Evolutionary conservation across 2,113 vertebrate genomes (phyloP).

Genomic region (Albula glossodonta): DNA sequence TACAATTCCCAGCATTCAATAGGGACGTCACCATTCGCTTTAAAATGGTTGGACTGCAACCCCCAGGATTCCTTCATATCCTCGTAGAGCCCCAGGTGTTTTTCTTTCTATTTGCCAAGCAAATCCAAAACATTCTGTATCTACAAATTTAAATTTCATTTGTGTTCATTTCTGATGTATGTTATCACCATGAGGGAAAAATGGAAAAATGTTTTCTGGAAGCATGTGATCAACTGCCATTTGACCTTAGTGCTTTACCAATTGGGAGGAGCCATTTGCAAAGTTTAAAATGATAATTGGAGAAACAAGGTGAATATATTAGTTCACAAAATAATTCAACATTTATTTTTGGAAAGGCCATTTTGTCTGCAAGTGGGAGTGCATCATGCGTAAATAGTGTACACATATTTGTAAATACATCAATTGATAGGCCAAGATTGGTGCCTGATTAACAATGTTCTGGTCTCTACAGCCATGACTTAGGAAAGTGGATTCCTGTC

Average conservation of each 20-base stretch:
- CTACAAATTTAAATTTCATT: neutral
- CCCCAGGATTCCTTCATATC: constrained; percentile 7
- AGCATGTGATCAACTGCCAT: constrained; percentile 11
- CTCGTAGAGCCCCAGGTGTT: neutral
- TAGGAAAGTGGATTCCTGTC: neutral
- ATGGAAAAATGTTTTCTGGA: neutral
- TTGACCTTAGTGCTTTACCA: neutral
- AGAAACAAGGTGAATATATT: neutral
- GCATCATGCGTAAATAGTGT: neutral
- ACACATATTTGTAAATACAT: neutral
- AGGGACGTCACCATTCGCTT: constrained; percentile 10
- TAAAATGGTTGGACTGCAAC: neutral
- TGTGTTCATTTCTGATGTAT: neutral
- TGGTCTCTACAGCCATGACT: neutral
- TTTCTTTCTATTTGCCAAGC: neutral
- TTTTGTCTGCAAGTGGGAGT: neutral
- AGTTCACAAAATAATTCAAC: neutral
- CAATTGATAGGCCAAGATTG: neutral
- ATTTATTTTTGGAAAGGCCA: neutral
- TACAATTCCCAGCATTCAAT: constrained; percentile 45
- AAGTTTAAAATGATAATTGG: neutral
- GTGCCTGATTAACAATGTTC: neutral
- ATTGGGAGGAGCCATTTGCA: neutral
- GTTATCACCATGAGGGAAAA: neutral
- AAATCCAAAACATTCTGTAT: neutral